Conservation (phyloP, 2,888 invertebrate species). For the Microchrysa polita region DNA sequence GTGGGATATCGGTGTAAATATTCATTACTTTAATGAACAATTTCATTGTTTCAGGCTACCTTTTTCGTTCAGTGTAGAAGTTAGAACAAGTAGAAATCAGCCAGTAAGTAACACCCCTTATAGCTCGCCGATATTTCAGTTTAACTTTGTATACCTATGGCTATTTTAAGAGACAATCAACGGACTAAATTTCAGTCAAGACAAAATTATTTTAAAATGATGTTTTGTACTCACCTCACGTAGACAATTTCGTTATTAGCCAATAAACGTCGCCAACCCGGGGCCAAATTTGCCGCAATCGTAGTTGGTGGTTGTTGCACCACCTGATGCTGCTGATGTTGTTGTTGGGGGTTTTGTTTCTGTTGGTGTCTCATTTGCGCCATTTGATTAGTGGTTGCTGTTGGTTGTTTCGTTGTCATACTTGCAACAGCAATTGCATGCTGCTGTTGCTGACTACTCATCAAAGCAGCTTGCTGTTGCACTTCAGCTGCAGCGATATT, state of each 20-base stretch:
- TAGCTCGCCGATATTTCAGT: too few species aligned
- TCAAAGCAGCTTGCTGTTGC: conserved; percentile 42
- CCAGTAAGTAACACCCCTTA: too few species aligned
- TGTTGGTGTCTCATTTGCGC: conserved; percentile 45
- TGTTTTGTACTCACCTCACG: conserved; percentile 73
- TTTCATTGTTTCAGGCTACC: too few species aligned
- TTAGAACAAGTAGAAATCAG: too few species aligned
- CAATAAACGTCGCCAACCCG: conserved; percentile 80
- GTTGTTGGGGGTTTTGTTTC: conserved; percentile 48
- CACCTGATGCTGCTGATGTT: conserved; percentile 51
- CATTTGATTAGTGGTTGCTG: conserved; percentile 18
- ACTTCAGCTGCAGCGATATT: conserved; percentile 40
- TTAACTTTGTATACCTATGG: too few species aligned
- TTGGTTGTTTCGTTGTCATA: conserved; percentile 50
- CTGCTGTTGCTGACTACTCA: conserved; percentile 52
- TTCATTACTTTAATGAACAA: too few species aligned
- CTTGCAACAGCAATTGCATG: conserved; percentile 54
- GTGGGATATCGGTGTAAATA: too few species aligned
- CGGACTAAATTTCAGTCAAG: too few species aligned
- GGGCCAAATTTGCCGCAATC: conserved; percentile 69
- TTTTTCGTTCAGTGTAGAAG: too few species aligned
- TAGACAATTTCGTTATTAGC: conserved; percentile 79
- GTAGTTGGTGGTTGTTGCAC: conserved; percentile 43
- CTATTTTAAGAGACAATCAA: too few species aligned
- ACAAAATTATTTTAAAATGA: too few species aligned